phyloP scores from a whole-genome alignment of 2,888 invertebrate genomes.

The Zhuqinia jingwanae region DNA sequence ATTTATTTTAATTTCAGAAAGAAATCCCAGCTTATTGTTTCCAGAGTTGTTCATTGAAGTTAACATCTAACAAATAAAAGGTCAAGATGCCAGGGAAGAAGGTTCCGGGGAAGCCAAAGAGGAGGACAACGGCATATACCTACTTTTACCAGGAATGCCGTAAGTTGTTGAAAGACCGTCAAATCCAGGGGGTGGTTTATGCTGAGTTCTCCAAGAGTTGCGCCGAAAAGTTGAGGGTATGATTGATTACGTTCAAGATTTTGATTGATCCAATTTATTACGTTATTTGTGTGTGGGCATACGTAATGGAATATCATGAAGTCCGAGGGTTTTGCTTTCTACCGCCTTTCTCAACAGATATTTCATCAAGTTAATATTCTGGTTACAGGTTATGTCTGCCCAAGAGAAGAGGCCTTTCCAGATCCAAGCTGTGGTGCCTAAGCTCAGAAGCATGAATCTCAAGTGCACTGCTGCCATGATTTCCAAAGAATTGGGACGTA shows the following conservation, averaged over 20 bases:
- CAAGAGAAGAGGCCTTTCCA: slow-evolving; percentile 81
- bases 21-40: no score
- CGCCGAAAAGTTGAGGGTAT: slow-evolving; percentile 63
- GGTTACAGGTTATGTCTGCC: slow-evolving; percentile 58
- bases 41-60: no score
- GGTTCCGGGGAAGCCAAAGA: slow-evolving; percentile 92
- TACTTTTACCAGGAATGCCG: slow-evolving; percentile 99
- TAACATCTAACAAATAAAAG: not conserved
- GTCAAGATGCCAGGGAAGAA: slow-evolving; percentile 79
- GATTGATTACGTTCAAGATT: not conserved
- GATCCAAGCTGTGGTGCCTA: slow-evolving; percentile 98
- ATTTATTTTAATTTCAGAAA: no score
- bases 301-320: no score
- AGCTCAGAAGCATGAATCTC: slow-evolving; percentile 95
- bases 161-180: slow-evolving; percentile 99
- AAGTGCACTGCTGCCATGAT: slow-evolving; percentile 98
- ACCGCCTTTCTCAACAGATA: not conserved
- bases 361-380: not conserved
- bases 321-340: not conserved
- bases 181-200: slow-evolving; percentile 95
- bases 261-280: not conserved
- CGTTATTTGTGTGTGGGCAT: no score
- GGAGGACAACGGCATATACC: slow-evolving; percentile 97
- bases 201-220: slow-evolving; percentile 65
- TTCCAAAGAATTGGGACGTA: slow-evolving; percentile 96